These are phyloP conservation scores for Mesochorus sp. DNA, from an alignment of 2,888 invertebrate species.

Conservation along the genomic window DNA sequence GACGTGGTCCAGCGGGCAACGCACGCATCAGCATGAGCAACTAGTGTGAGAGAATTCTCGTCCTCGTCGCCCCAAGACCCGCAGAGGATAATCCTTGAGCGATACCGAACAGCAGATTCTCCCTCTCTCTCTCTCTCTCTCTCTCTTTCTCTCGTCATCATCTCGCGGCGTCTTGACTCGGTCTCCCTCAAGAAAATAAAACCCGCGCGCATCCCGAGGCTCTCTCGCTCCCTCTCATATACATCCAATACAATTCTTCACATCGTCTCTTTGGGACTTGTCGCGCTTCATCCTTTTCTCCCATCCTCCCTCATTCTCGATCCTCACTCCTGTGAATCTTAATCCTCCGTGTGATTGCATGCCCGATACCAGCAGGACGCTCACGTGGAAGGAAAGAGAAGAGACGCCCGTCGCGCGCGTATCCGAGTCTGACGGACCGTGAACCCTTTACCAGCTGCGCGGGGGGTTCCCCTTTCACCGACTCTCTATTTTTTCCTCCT, in stretches of 20 bases:
- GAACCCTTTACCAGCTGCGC: slow-evolving; percentile 80
- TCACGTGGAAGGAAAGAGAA: slow-evolving; percentile 76
- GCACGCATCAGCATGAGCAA: slow-evolving; percentile 21
- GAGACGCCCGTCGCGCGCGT: slow-evolving; percentile 75
- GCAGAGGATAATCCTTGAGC: slow-evolving; percentile 77
- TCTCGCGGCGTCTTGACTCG: slow-evolving; percentile 61
- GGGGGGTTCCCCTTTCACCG: slow-evolving; percentile 74
- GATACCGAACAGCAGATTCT: slow-evolving; percentile 38
- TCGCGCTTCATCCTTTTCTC: slow-evolving; percentile 53
- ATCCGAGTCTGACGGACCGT: slow-evolving; percentile 76
- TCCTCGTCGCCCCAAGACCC: slow-evolving; percentile 39
- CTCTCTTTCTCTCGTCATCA: slow-evolving; percentile 21
- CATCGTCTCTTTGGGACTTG: slow-evolving; percentile 30
- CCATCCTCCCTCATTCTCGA: slow-evolving; percentile 68
- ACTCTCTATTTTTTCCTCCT: slow-evolving; percentile 41
- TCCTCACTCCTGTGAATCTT: slow-evolving; percentile 70
- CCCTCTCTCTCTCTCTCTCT: not conserved
- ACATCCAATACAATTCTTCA: slow-evolving; percentile 51
- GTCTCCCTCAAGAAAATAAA: slow-evolving; percentile 68
- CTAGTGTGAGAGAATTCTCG: slow-evolving; percentile 50
- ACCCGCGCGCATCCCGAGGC: slow-evolving; percentile 49
- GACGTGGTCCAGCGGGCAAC: slow-evolving; percentile 43
- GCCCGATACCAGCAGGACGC: slow-evolving; percentile 78
- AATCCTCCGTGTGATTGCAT: slow-evolving; percentile 80
- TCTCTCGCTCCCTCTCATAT: slow-evolving; percentile 58